Conservation (phyloP, 2,888 invertebrate genomes). For the Euzophera pinguis region DNA sequence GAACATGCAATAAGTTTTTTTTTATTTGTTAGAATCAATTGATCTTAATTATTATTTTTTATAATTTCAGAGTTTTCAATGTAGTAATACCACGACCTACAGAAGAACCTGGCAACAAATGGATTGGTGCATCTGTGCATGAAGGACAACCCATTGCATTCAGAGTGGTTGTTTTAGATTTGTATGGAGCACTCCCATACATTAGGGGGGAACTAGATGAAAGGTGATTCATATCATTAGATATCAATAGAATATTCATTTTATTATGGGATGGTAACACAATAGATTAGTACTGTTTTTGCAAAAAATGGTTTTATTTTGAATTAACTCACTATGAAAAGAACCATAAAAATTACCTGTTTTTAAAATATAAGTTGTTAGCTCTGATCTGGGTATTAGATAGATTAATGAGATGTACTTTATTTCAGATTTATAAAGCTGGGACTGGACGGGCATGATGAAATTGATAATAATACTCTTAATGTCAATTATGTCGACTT, state of each 20-base stretch:
- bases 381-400: too few species aligned
- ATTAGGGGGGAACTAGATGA: constrained; percentile 81
- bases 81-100: constrained; percentile 83
- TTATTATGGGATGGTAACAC: too few species aligned
- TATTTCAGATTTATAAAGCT: constrained; percentile 47
- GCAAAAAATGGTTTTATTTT: too few species aligned
- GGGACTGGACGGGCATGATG: constrained; percentile 51
- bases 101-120: constrained; percentile 67
- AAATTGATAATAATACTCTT: constrained; percentile 42
- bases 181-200: constrained; percentile 81
- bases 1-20: too few species aligned
- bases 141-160: constrained; percentile 82
- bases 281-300: too few species aligned
- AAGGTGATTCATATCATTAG: constrained; percentile 42
- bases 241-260: too few species aligned
- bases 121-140: constrained; percentile 78
- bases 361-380: too few species aligned
- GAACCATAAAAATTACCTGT: too few species aligned
- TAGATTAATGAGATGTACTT: constrained; percentile 1
- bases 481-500: constrained; percentile 63
- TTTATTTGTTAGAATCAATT: too few species aligned
- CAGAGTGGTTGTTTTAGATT: constrained; percentile 78
- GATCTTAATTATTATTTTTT: not conserved
- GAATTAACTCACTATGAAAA: too few species aligned
- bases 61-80: constrained; percentile 80